Conservation (phyloP, 35 echinoderm and acorn worm species). For the Diadema setosum region DNA sequence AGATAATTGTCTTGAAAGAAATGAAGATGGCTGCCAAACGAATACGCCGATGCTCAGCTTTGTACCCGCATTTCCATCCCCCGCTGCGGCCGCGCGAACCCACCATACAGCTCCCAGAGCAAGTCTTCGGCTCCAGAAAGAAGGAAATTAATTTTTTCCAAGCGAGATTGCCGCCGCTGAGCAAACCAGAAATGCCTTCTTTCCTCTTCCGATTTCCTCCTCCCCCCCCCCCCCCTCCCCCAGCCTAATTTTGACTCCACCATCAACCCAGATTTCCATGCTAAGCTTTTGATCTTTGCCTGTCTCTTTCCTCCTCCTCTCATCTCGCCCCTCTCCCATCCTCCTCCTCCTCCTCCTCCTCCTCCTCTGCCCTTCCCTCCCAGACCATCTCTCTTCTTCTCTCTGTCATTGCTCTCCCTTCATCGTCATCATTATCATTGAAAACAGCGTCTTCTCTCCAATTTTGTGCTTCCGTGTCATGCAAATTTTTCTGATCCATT, state of each 20-base stretch:
- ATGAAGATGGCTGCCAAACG: no score
- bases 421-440: no score
- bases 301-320: neutral
- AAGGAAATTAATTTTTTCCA: neutral
- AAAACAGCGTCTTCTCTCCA: no score
- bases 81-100: no score
- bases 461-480: no score
- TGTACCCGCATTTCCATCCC: no score
- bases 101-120: no score
- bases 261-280: neutral
- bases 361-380: neutral
- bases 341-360: neutral
- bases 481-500: no score
- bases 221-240: neutral
- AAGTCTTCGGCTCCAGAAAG: neutral
- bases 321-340: neutral
- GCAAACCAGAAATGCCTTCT: constrained; percentile 1
- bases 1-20: no score
- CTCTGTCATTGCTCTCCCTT: neutral
- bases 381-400: neutral
- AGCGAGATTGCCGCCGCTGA: neutral
- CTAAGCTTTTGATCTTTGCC: neutral
- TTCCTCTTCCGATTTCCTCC: neutral
- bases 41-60: no score
- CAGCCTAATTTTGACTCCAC: no score